Evolutionary conservation across 2,797 vertebrate species (phyloP).

Genomic region (Geotrypetes seraphini): DNA sequence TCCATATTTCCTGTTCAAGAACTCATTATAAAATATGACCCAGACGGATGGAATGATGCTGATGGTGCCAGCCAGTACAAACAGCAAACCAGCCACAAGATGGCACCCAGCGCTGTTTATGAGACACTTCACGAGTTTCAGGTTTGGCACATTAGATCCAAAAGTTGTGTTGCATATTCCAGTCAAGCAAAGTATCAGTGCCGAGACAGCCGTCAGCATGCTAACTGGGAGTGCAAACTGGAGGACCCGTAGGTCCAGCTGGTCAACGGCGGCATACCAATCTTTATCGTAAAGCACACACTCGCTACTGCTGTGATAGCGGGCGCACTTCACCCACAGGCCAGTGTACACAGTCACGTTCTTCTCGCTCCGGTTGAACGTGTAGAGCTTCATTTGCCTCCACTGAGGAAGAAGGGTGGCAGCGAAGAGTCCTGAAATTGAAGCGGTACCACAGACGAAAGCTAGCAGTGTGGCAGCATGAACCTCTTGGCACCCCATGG

Average conservation of each 20-base stretch:
- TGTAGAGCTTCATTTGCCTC: slow-evolving; percentile 81
- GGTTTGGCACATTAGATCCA: slow-evolving; percentile 72
- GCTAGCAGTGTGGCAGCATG: slow-evolving; percentile 88
- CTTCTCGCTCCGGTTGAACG: slow-evolving; percentile 85
- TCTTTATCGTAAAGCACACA: slow-evolving; percentile 87
- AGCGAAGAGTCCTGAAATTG: slow-evolving; percentile 74
- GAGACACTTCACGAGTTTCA: slow-evolving; percentile 73
- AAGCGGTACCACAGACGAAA: slow-evolving; percentile 82
- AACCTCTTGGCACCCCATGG: slow-evolving; percentile 90
- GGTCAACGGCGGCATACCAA: slow-evolving; percentile 90
- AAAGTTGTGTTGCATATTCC: slow-evolving; percentile 96
- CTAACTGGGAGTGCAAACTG: slow-evolving; percentile 85
- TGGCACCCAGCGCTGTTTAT: slow-evolving; percentile 93
- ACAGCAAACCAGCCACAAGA: slow-evolving; percentile 78
- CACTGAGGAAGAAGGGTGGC: slow-evolving; percentile 87
- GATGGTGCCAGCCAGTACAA: slow-evolving; percentile 75
- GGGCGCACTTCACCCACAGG: slow-evolving; percentile 90
- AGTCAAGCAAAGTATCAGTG: slow-evolving; percentile 76
- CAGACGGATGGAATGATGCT: slow-evolving; percentile 81
- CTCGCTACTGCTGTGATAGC: slow-evolving; percentile 78
- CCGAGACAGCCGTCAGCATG: slow-evolving; percentile 65
- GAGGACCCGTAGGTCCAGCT: slow-evolving; percentile 85
- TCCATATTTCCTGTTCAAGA: slow-evolving; percentile 76
- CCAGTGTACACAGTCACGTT: slow-evolving; percentile 87
- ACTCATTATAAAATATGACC: slow-evolving; percentile 82